phyloP scores from a whole-genome alignment of 2,888 invertebrate species.

The Nasonia oneida region DNA sequence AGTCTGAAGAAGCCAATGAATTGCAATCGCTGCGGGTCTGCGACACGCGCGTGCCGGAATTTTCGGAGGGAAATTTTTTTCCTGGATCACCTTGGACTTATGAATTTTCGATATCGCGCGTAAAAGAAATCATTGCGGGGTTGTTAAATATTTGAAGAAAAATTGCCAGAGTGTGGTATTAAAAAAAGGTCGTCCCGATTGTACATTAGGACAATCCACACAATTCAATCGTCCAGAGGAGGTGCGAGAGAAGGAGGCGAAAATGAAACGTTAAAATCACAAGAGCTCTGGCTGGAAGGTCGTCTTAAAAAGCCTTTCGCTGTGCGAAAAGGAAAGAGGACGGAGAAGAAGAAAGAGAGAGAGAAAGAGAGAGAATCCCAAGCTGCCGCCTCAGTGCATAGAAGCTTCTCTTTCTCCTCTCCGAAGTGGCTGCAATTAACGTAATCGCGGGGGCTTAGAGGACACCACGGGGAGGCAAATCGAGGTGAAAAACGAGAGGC shows the following conservation, averaged over 20 bases:
- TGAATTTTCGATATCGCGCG: neutral
- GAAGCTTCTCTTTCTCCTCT: neutral
- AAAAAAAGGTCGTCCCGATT: neutral
- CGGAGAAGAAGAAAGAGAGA: neutral
- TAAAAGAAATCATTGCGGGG: neutral
- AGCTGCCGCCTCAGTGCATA: slow-evolving; percentile 4
- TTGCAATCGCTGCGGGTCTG: slow-evolving; percentile 23
- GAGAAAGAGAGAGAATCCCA: neutral
- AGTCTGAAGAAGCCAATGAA: slow-evolving; percentile 57
- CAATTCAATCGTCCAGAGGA: neutral
- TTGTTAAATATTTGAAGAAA: neutral
- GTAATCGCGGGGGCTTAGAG: slow-evolving; percentile 54
- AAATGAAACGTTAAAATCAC: neutral
- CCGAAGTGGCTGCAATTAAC: slow-evolving; percentile 54
- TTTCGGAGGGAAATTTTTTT: neutral
- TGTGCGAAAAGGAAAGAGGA: neutral
- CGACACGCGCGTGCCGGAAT: neutral
- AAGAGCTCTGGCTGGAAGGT: neutral
- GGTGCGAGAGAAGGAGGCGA: neutral
- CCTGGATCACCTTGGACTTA: neutral
- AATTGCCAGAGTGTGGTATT: neutral
- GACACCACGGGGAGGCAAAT: slow-evolving; percentile 47
- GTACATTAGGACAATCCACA: neutral
- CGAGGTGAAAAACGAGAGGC: slow-evolving; percentile 54
- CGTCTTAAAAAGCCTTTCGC: neutral